Conservation (phyloP, 1,140 invertebrate genomes). For the Grapholita molesta region DNA sequence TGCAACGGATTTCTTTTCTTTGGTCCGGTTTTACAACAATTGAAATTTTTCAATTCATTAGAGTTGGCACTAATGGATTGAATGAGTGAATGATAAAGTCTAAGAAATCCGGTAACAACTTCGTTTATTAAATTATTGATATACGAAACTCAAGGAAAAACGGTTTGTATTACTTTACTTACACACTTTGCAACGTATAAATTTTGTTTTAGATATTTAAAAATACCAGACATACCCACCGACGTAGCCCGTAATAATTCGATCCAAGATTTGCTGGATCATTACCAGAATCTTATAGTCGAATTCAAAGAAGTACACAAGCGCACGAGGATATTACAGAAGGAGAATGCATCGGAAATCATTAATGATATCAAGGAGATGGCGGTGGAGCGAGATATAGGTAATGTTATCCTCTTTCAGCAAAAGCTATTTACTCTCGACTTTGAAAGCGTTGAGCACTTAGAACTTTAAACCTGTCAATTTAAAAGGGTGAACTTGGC, state of each 20-base stretch:
- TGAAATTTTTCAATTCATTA: no score
- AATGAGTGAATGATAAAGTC: no score
- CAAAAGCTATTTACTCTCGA: background rate
- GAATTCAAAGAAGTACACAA: constrained; percentile 91
- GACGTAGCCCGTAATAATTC: constrained; percentile 89
- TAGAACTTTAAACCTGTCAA: constrained; percentile 17
- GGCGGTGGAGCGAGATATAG: constrained; percentile 91
- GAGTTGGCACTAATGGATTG: no score
- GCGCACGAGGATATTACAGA: constrained; percentile 81
- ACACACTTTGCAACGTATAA: no score
- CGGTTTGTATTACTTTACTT: no score
- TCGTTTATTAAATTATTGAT: no score
- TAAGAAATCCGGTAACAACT: no score
- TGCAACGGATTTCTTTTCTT: no score
- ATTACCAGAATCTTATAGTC: constrained; percentile 89
- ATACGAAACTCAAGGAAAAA: no score
- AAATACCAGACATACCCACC: constrained; percentile 86
- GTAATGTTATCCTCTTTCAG: constrained; percentile 38
- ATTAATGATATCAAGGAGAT: constrained; percentile 89
- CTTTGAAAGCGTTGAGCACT: background rate
- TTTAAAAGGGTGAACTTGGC: constrained; percentile 15
- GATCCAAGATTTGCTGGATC: constrained; percentile 83
- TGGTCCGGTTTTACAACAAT: no score
- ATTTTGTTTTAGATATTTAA: constrained; percentile 58
- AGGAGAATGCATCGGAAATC: constrained; percentile 81